Base-by-base conservation (phyloP, 2,888 invertebrate genomes). In the Ornithoptera priamus region DNA sequence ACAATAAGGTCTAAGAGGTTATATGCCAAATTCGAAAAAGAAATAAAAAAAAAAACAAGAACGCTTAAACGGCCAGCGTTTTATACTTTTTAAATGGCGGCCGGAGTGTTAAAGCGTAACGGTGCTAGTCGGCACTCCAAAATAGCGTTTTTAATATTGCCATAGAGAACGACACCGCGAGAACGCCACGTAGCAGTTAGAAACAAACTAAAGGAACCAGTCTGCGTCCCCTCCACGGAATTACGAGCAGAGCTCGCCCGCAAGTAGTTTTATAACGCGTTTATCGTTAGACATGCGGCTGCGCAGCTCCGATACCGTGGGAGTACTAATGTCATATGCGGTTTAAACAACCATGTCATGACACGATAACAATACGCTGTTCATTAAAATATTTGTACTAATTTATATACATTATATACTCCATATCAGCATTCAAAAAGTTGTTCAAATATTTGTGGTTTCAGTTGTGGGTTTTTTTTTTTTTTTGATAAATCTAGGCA, bases 191-290 rank as follows among this genome's bases (percentile, higher is more conserved):
- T 63, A 53, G 57, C 67, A 20, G 60, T 59, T 58, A 50, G 66
- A 72, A 73, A 74, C 64, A 61, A 67, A 73, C 66, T 69, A 68
- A 68, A 30, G 63, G 65, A 78, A 82, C 81, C 81, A 79, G 79
- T 80, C 75, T 61, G 71, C 63, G 72, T 74, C 77, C 78, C 79
- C 79, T 62, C 77, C 71, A 73, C 75, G 65, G 75, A 72, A 65
- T 53, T 53, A 20, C 57, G 62, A 30, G 60, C 69, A 67, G 36
- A 60, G 20, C 62, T 39, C 53, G 68, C 71, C 74, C 72, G 75
- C 73, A 73, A 74, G 71, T 73, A 59, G 36, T 71, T 72, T 71
- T 74, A 71, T 73, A 73, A 46, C 56, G 46, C 65, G 63, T 72
- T 72, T 71, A 62, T 68, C 71, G 18, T 71, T 65, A 65, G 64